Evolutionary conservation across 2,888 invertebrate genomes (phyloP), one percentile per base, ranked within the genome.

Genomic region (Plagodis pulveraria): DNA sequence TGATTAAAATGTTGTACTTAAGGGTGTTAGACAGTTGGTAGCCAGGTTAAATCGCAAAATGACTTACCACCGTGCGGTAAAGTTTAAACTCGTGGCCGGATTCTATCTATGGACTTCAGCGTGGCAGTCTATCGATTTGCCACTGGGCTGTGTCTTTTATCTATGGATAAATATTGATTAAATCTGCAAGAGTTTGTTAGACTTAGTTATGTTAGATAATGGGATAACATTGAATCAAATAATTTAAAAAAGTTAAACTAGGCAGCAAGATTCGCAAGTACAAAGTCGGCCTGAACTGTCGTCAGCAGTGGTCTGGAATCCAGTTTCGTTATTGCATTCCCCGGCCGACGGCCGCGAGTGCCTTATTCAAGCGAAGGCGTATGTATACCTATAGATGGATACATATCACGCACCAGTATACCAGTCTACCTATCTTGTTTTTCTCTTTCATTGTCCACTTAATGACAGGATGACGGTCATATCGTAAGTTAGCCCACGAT

Each of bases 281-380:
- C 56, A 54, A 44, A 54, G 50, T 62, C 56, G 43, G 56, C 42
- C 49, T 51, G 49, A 54, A 43, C 58, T 62, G 61, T 65, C 63
- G 61, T 65, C 63, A 56, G 58, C 50, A 56, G 38, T 54, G 58
- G 54, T 50, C 51, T 58, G 71, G 72, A 77, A 76, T 74, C 74
- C 73, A 73, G 76, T 74, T 74, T 67, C 66, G 74, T 67, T 68
- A 72, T 70, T 70, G 71, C 75, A 66, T 72, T 71, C 69, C 65
- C 55, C 50, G 58, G 53, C 58, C 50, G 58, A 55, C 61, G 63
- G 58, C 62, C 59, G 65, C 52, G 54, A 58, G 35, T 47, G 59
- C 60, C 58, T 65, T 65, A 60, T 65, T 63, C 62, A 65, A 58
- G 53, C 33, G 60, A 60, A 63, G 45, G 60, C 58, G 62, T 62